Evolutionary conservation across 2,888 invertebrate species (phyloP).

Genomic region (Geophilus truncorum): DNA sequence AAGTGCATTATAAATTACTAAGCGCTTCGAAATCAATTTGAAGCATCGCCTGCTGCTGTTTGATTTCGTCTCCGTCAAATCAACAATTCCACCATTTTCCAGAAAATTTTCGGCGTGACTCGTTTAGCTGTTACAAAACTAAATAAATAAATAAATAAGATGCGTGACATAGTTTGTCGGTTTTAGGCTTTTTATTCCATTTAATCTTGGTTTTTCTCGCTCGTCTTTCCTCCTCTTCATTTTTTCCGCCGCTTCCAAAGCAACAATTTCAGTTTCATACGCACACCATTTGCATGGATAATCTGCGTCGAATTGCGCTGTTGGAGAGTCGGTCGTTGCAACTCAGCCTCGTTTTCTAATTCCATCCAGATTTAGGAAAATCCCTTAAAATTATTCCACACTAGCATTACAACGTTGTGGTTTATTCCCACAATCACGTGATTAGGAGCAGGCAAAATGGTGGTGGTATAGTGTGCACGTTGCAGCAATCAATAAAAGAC

Average conservation of each 20-base stretch:
- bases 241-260: background rate
- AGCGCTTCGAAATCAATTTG: too few relatives aligned
- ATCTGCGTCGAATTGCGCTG: background rate
- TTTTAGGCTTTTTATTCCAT: background rate
- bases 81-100: too few relatives aligned
- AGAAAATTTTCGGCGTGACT: too few relatives aligned
- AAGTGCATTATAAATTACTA: too few relatives aligned
- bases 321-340: background rate
- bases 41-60: too few relatives aligned
- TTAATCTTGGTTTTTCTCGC: background rate
- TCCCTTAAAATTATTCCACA: background rate
- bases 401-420: background rate
- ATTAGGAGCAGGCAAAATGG: background rate
- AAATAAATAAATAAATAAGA: too few relatives aligned
- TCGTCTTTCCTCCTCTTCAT: background rate
- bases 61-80: too few relatives aligned
- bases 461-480: background rate
- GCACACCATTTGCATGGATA: background rate
- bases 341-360: background rate
- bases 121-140: too few relatives aligned
- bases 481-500: background rate
- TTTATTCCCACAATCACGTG: background rate
- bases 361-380: background rate
- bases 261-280: background rate
- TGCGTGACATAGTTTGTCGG: too few relatives aligned